A percentile compares a stretch with the other conserved stretches of the same genome.
Conservation (phyloP, 1,140 invertebrate genomes). For the Aphis craccivora region DNA sequence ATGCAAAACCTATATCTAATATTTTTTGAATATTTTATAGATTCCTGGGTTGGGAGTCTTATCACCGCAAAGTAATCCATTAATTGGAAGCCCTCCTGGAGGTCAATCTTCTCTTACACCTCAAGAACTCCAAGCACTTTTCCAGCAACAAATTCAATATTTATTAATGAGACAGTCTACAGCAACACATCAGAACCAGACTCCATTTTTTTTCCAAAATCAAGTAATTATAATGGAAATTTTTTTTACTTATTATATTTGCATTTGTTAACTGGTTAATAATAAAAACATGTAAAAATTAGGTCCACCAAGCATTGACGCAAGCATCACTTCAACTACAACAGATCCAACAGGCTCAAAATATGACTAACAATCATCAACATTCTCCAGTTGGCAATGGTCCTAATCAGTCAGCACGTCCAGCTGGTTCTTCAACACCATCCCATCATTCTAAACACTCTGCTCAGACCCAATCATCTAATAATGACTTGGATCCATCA, state of each 20-base stretch:
- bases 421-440: conserved; percentile 59
- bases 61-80: conserved; percentile 46
- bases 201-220: conserved; percentile 82
- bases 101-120: conserved; percentile 66
- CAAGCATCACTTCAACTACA: conserved; percentile 59
- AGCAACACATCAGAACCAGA: conserved; percentile 69
- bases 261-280: conserved; percentile 21
- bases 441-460: conserved; percentile 67
- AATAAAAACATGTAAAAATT: neutral
- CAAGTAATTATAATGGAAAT: conserved; percentile 68
- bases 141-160: conserved; percentile 77
- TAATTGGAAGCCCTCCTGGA: conserved; percentile 35
- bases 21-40: neutral
- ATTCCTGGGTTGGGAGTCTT: conserved; percentile 47
- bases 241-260: conserved; percentile 52
- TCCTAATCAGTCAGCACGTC: conserved; percentile 64
- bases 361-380: conserved; percentile 59
- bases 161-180: conserved; percentile 72
- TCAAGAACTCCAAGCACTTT: conserved; percentile 72
- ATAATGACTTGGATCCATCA: conserved; percentile 66
- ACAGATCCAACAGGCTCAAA: conserved; percentile 61
- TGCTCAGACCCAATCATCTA: conserved; percentile 63
- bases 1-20: neutral
- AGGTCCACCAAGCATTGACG: conserved; percentile 50
- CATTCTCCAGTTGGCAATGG: conserved; percentile 64